phyloP scores from a whole-genome alignment of 2,888 invertebrate genomes.

The Melieria omissa region DNA sequence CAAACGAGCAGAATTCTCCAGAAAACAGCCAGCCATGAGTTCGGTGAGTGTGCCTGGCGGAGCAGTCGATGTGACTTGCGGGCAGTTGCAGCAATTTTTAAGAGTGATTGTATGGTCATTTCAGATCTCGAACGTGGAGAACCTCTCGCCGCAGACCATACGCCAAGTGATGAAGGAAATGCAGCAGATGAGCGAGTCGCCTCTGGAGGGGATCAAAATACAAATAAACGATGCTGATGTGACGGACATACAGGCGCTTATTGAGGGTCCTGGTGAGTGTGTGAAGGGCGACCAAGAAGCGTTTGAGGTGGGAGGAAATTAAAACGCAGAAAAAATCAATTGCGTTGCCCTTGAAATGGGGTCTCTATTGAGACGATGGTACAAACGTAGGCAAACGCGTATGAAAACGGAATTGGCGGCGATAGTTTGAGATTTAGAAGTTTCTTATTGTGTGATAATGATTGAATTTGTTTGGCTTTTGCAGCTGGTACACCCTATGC shows the following conservation, averaged over 20 bases:
- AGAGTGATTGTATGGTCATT: conserved; percentile 34
- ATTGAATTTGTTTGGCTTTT: not conserved
- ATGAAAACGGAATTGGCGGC: not conserved
- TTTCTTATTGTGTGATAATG: conserved; percentile 14
- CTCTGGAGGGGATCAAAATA: conserved; percentile 92
- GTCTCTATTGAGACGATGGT: conserved; percentile 1
- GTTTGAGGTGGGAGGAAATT: conserved; percentile 1
- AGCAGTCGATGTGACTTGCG: too few relatives aligned
- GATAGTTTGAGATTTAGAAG: conserved; percentile 13
- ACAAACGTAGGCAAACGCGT: not conserved
- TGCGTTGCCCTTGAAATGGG: conserved; percentile 19
- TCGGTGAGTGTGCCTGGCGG: conserved; percentile 12
- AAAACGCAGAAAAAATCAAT: conserved; percentile 3
- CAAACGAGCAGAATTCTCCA: not conserved
- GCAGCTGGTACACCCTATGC: conserved; percentile 91
- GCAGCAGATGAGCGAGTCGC: conserved; percentile 81
- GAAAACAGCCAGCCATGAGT: conserved; percentile 23
- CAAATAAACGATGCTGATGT: conserved; percentile 92
- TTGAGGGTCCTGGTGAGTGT: conserved; percentile 84
- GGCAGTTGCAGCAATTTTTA: too few relatives aligned
- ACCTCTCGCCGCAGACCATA: conserved; percentile 92
- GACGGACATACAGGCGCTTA: conserved; percentile 90
- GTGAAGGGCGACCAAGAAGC: too few relatives aligned
- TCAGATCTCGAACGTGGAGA: conserved; percentile 91
- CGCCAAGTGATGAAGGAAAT: conserved; percentile 89